These are phyloP conservation scores for Drosophila obscura DNA, from an alignment of 1,140 invertebrate species.

Conservation along the genomic window DNA sequence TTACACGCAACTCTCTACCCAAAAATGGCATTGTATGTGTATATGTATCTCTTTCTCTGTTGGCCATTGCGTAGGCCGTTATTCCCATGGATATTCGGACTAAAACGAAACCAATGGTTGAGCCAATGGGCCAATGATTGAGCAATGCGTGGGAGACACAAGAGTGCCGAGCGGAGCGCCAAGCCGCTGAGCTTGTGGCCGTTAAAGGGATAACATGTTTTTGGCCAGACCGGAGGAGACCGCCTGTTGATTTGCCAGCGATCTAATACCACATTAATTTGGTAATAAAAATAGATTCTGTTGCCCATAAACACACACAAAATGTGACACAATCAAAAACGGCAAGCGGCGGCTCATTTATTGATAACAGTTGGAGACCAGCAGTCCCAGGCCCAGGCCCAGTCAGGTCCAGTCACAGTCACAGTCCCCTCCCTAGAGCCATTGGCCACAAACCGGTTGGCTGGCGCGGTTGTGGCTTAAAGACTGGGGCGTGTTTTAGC, in stretches of 20 bases:
- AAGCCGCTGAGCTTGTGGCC: not conserved
- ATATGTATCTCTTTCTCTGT: not conserved
- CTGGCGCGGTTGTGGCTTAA: slow-evolving; percentile 21
- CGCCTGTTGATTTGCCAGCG: slow-evolving; percentile 52
- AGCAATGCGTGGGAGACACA: slow-evolving; percentile 37
- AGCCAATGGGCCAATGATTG: slow-evolving; percentile 28
- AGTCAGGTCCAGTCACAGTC: not conserved
- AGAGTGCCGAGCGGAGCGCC: too few species aligned
- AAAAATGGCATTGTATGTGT: slow-evolving; percentile 20
- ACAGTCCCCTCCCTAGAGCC: not conserved
- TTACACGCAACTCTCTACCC: slow-evolving; percentile 36
- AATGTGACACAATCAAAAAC: slow-evolving; percentile 74
- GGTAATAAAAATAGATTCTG: slow-evolving; percentile 66
- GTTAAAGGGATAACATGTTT: slow-evolving; percentile 54
- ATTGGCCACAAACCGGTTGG: slow-evolving; percentile 55
- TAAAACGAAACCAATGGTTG: slow-evolving; percentile 39
- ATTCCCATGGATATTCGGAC: slow-evolving; percentile 10
- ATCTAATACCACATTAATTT: slow-evolving; percentile 65
- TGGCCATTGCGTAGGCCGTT: slow-evolving; percentile 38
- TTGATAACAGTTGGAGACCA: slow-evolving; percentile 71
- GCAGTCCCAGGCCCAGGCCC: not conserved
- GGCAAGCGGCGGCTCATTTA: slow-evolving; percentile 65
- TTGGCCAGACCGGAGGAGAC: slow-evolving; percentile 11
- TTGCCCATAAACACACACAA: slow-evolving; percentile 71
- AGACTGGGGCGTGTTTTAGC: slow-evolving; percentile 25